Percentiles rank a stretch among this genome's conserved stretches.
phyloP scores from a whole-genome alignment of 2,797 vertebrate genomes.

The Pitangus sulphuratus region DNA sequence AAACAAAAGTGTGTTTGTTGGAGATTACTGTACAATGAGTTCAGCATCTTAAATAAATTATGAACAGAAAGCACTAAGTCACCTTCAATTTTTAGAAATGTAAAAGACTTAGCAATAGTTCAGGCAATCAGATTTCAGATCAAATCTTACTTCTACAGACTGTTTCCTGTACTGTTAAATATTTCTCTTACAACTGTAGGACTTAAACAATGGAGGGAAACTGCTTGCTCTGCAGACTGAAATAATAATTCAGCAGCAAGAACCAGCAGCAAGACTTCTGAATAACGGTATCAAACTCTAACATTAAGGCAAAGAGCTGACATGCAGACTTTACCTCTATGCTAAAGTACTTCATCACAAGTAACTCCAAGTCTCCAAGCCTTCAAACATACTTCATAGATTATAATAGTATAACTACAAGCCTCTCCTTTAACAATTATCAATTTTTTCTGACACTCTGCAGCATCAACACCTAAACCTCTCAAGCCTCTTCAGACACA shows the following conservation, averaged over 20 bases:
- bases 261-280: background rate
- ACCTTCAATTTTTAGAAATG: background rate
- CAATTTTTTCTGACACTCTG: background rate
- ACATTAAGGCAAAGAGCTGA: background rate
- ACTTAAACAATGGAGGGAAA: slow-evolving; percentile 43
- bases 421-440: background rate
- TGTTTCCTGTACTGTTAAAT: slow-evolving; percentile 18
- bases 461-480: background rate
- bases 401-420: background rate
- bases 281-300: background rate
- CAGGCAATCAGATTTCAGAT: background rate
- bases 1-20: background rate
- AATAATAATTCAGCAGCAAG: background rate
- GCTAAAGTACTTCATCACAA: background rate
- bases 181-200: background rate
- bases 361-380: background rate
- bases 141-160: slow-evolving; percentile 14
- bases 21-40: background rate
- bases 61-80: background rate
- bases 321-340: background rate
- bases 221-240: background rate
- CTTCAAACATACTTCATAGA: background rate
- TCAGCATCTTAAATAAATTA: background rate
- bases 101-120: background rate
- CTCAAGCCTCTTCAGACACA: background rate